Base-by-base conservation (phyloP, 1,140 invertebrate species). In the Diabrotica virgifera region DNA sequence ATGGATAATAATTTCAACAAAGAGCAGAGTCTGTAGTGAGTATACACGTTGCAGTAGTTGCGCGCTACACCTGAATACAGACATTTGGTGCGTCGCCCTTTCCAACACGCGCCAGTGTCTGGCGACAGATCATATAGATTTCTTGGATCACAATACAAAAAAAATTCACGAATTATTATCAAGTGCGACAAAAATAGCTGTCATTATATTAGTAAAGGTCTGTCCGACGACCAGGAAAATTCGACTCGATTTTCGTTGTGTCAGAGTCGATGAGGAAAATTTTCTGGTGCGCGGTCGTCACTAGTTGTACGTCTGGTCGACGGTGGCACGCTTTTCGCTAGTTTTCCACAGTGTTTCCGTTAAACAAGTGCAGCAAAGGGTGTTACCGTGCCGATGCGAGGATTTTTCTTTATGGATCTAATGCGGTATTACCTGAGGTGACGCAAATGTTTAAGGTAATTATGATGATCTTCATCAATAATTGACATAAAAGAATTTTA, bases 321-420 rank as follows among this genome's bases (percentile, higher is more conserved):
- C 61, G 57, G 54, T 51, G 62, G 36, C 66, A 66, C 68, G 72
- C 70, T 64, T 62, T 72, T 70, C 68, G 67, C 72, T 65, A 72
- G 70, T 69, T 72, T 74, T 69, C 72, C 68, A 66, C 69, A 67
- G 70, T 72, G 71, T 62, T 65, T 64, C 50, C 24, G 36, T 13
- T 52, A 36, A 53, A 53, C 51, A 36, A 53, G 59, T 62, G 59
- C 36, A 58, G 61, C 51, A 52, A 40, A 59, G 46, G 50, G 62
- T 60, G 61, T 24, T 12, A 37, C 40, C 59, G 65, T 11, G 54
- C 46, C 57, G n/a, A 54, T 24, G 56, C 56, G 56, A 51, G 46
- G 40, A 12, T 58, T 66, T 63, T 51, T 38, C 63, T 67, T 67
- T 70, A 65, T 67, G 69, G 69, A 68, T 63, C 62, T 66, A 72